These are phyloP conservation scores for Argopecten irradians DNA, from an alignment of 1,140 invertebrate genomes.

Conservation along the genomic window DNA sequence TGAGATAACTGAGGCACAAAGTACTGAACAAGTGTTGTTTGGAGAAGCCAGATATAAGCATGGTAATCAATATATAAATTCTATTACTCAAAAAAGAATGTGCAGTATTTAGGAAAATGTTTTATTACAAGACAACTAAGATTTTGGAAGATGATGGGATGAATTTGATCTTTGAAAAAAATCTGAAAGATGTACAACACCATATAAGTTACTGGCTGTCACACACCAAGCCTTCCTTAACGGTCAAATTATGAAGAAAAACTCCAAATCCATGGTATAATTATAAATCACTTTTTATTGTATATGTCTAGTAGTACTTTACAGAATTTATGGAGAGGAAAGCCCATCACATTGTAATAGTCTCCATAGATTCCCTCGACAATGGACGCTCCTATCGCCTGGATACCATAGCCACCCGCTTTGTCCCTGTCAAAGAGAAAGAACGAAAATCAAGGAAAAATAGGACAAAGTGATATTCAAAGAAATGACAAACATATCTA, in stretches of 20 bases:
- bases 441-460: not conserved
- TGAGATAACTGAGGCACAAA: no score
- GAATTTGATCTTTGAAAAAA: not conserved
- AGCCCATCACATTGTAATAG: constrained; percentile 94
- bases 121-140: not conserved
- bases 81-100: constrained; percentile 5
- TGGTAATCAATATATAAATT: no score
- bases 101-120: not conserved
- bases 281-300: constrained; percentile 12
- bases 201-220: no score
- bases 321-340: constrained; percentile 89
- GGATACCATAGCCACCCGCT: constrained; percentile 96
- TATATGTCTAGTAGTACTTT: constrained; percentile 79
- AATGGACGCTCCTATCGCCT: constrained; percentile 90
- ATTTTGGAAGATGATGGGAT: no score
- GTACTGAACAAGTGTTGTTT: no score
- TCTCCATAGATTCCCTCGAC: constrained; percentile 93
- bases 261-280: no score
- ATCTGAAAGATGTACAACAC: no score
- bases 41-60: no score
- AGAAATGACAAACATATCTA: no score
- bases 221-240: no score
- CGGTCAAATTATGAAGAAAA: no score
- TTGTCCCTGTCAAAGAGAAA: constrained; percentile 86
- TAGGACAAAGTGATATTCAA: no score